Conservation (phyloP, 1,140 invertebrate genomes). For the Pinna nobilis region DNA sequence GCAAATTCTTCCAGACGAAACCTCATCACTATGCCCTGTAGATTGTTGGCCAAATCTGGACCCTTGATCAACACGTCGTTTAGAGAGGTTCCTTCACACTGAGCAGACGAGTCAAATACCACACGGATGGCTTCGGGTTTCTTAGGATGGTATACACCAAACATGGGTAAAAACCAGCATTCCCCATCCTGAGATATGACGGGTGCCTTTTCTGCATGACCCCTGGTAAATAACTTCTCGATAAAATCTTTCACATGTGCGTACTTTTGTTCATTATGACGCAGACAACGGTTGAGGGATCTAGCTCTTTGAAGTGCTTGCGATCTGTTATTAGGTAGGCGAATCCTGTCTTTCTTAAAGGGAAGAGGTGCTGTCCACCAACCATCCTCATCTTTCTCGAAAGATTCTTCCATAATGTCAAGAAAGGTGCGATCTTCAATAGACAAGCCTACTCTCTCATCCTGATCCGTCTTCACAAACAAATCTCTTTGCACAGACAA, state of each 20-base stretch:
- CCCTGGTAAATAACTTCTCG: slow-evolving; percentile 2
- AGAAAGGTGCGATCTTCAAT: slow-evolving; percentile 35
- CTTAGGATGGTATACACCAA: slow-evolving; percentile 27
- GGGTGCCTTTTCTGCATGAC: slow-evolving; percentile 12
- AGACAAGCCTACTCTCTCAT: slow-evolving; percentile 19
- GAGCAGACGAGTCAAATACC: slow-evolving; percentile 31
- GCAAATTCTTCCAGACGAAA: slow-evolving; percentile 45
- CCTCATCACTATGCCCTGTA: slow-evolving; percentile 46
- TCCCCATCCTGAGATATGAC: neutral
- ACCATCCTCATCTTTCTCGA: slow-evolving; percentile 20
- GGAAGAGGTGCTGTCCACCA: slow-evolving; percentile 34
- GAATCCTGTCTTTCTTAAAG: neutral
- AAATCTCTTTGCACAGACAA: slow-evolving; percentile 5
- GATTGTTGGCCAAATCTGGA: slow-evolving; percentile 68
- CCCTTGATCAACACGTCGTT: slow-evolving; percentile 50
- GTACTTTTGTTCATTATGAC: slow-evolving; percentile 7
- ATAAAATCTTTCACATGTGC: slow-evolving; percentile 31
- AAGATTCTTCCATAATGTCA: slow-evolving; percentile 26
- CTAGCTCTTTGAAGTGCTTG: slow-evolving; percentile 1
- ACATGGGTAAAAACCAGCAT: slow-evolving; percentile 37
- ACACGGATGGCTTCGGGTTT: slow-evolving; percentile 15
- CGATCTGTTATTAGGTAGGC: slow-evolving; percentile 26
- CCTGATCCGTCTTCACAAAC: slow-evolving; percentile 1
- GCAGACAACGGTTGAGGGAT: slow-evolving; percentile 8
- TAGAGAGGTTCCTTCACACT: slow-evolving; percentile 48